phyloP scores from a whole-genome alignment of 1,140 invertebrate species.

The Bombus breviceps region DNA sequence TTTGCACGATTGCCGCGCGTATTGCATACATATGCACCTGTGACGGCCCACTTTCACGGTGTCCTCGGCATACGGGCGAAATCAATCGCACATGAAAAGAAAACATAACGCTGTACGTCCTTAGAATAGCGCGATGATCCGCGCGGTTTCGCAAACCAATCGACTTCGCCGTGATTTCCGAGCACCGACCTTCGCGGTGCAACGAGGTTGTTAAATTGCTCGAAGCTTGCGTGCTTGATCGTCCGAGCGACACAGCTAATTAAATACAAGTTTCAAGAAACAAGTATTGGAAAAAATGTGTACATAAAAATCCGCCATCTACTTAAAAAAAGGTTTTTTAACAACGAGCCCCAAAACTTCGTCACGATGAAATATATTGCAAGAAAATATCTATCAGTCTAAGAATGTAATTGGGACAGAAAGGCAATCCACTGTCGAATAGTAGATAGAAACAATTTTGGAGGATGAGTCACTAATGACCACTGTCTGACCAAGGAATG shows the following conservation, averaged over 20 bases:
- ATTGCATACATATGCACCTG: constrained; percentile 63
- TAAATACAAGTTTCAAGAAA: too few species aligned
- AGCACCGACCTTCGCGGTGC: background rate
- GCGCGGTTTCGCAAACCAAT: background rate
- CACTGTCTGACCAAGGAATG: background rate
- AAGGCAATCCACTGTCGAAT: background rate
- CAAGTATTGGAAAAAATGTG: too few species aligned
- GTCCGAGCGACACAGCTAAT: too few species aligned
- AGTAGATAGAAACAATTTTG: background rate
- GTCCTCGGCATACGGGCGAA: constrained; percentile 48
- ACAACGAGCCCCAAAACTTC: too few species aligned
- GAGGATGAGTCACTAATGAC: background rate
- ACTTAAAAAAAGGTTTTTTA: too few species aligned
- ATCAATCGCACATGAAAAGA: constrained; percentile 41
- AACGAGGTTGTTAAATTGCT: background rate
- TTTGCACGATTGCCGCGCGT: constrained; percentile 47
- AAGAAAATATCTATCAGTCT: background rate
- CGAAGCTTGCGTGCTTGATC: background rate
- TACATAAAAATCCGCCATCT: too few species aligned
- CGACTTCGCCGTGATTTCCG: background rate
- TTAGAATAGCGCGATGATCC: background rate
- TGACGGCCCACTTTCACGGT: constrained; percentile 47
- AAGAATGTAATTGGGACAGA: background rate
- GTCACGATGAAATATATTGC: background rate
- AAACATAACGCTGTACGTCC: constrained; percentile 24